Conservation (phyloP, 2,113 vertebrate species). For the Nothobranchius furzeri region DNA sequence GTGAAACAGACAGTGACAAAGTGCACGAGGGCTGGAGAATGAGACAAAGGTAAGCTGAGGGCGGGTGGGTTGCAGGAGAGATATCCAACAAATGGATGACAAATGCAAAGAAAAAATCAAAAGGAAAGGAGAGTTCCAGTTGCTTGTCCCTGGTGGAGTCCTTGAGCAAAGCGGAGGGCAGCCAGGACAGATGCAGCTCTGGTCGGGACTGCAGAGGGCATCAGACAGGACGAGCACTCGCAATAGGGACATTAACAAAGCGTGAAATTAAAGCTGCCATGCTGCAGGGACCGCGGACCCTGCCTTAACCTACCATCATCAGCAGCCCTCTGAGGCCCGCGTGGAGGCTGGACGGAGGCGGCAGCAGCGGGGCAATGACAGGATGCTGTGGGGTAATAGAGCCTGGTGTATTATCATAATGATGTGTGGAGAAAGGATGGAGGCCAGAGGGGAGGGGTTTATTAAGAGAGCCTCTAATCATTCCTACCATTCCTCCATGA, state of each 20-base stretch:
- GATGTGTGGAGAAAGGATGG: constrained; percentile 75
- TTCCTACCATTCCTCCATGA: constrained; percentile 65
- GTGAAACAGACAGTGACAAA: constrained; percentile 71
- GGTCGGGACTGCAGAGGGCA: constrained; percentile 47
- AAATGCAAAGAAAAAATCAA: constrained; percentile 25
- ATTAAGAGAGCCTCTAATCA: constrained; percentile 69
- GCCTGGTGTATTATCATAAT: constrained; percentile 76
- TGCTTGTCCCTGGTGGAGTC: constrained; percentile 10
- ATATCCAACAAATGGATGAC: constrained; percentile 47
- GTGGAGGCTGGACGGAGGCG: constrained; percentile 36
- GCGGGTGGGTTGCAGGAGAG: constrained; percentile 44
- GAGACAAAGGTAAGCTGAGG: constrained; percentile 57
- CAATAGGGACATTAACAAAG: constrained; percentile 77
- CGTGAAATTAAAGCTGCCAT: constrained; percentile 81
- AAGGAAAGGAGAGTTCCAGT: constrained; percentile 15
- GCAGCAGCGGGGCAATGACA: constrained; percentile 35
- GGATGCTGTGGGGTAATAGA: constrained; percentile 74
- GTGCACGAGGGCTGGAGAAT: constrained; percentile 43
- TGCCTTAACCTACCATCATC: constrained; percentile 55
- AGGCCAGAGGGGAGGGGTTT: constrained; percentile 52
- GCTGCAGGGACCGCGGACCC: constrained; percentile 63
- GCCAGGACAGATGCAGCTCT: constrained; percentile 60
- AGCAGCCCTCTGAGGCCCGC: constrained; percentile 53
- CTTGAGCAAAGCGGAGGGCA: constrained; percentile 51
- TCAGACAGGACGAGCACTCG: constrained; percentile 44